Percentiles rank a stretch among this genome's conserved stretches.
Evolutionary conservation across 2,888 invertebrate genomes (phyloP).

Genomic region (Beris chalybata): DNA sequence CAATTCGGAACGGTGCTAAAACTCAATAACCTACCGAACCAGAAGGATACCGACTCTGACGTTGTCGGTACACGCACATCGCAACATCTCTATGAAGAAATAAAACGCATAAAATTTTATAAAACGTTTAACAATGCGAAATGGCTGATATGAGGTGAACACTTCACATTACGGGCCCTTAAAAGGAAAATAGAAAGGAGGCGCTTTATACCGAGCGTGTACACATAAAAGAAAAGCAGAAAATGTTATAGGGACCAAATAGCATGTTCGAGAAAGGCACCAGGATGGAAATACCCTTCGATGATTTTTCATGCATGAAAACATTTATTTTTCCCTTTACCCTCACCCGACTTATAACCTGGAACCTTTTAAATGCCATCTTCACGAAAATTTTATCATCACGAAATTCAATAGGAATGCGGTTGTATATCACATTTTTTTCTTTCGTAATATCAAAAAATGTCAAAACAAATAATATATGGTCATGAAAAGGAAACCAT

Average conservation of each 20-base stretch:
- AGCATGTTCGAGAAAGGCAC: background rate
- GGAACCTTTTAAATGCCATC: slow-evolving; percentile 27
- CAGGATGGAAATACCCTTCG: slow-evolving; percentile 15
- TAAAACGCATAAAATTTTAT: slow-evolving; percentile 40
- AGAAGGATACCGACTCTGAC: slow-evolving; percentile 1
- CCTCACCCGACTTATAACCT: slow-evolving; percentile 17
- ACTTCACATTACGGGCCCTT: slow-evolving; percentile 34
- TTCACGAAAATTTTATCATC: slow-evolving; percentile 24
- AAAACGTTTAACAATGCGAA: slow-evolving; percentile 39
- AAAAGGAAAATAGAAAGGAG: slow-evolving; percentile 22
- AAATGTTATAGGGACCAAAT: slow-evolving; percentile 4
- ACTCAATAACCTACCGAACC: slow-evolving; percentile 26
- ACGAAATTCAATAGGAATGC: slow-evolving; percentile 27
- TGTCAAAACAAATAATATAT: slow-evolving; percentile 27
- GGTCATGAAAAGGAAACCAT: background rate
- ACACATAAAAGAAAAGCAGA: background rate
- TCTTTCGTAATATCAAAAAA: slow-evolving; percentile 7
- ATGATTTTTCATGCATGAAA: slow-evolving; percentile 35
- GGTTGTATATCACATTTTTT: slow-evolving; percentile 5
- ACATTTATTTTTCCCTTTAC: slow-evolving; percentile 30
- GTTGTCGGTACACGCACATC: slow-evolving; percentile 12
- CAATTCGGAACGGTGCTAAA: slow-evolving; percentile 30
- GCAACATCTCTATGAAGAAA: slow-evolving; percentile 36
- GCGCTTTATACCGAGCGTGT: background rate
- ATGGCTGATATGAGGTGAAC: slow-evolving; percentile 37